These are phyloP conservation scores for Zelostemma sp. DNA, from an alignment of 1,140 invertebrate species.

Conservation along the genomic window DNA sequence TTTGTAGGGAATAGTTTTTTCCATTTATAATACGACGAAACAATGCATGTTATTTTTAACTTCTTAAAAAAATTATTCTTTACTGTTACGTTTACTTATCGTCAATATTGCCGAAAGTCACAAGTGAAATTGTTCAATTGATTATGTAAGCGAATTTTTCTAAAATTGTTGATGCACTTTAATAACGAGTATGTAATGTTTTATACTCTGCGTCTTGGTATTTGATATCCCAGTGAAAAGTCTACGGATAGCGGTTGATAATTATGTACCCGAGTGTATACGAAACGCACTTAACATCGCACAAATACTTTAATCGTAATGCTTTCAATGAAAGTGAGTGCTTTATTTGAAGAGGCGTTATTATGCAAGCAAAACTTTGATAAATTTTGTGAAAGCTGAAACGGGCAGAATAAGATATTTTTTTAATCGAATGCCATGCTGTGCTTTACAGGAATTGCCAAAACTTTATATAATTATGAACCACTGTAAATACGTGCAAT, in stretches of 20 bases:
- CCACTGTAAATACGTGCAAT: slow-evolving; percentile 22
- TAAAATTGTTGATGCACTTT: not conserved
- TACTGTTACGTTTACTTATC: too few species aligned
- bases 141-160: too few species aligned
- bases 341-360: too few species aligned
- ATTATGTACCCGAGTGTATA: not conserved
- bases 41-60: too few species aligned
- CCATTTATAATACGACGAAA: too few species aligned
- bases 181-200: not conserved
- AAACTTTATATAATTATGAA: slow-evolving; percentile 20
- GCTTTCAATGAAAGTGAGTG: not conserved
- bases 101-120: too few species aligned
- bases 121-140: too few species aligned
- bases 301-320: not conserved
- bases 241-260: too few species aligned
- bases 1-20: too few species aligned
- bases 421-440: slow-evolving; percentile 17
- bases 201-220: not conserved
- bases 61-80: too few species aligned
- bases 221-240: not conserved
- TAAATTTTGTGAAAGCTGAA: slow-evolving; percentile 9
- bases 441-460: slow-evolving; percentile 25
- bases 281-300: not conserved
- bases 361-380: not conserved
- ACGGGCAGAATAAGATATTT: slow-evolving; percentile 7